phyloP scores from a whole-genome alignment of 2,113 vertebrate genomes.

The Gymnocephalus cernua region DNA sequence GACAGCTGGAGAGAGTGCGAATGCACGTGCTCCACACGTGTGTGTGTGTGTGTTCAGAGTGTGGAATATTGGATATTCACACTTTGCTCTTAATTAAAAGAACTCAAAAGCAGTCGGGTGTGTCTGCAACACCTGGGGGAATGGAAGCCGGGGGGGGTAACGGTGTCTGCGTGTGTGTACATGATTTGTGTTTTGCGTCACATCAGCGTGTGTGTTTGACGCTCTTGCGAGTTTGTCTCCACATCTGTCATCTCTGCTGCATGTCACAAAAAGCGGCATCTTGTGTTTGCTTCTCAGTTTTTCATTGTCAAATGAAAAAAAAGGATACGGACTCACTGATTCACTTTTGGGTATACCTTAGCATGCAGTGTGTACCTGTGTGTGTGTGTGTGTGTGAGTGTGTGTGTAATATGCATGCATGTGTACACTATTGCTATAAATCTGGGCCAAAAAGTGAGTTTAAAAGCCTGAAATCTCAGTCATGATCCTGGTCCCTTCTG shows the following conservation, averaged over 20 bases:
- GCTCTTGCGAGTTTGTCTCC: background rate
- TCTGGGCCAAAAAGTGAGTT: background rate
- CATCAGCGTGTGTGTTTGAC: background rate
- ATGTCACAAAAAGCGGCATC: background rate
- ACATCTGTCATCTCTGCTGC: slow-evolving; percentile 5
- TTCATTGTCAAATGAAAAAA: slow-evolving; percentile 4
- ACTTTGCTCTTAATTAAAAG: slow-evolving; percentile 69
- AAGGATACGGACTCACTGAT: no score
- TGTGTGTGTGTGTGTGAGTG: no score
- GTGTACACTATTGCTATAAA: background rate
- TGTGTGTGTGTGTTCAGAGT: slow-evolving; percentile 28
- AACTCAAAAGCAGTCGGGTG: slow-evolving; percentile 59
- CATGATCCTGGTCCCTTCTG: background rate
- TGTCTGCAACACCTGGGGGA: slow-evolving; percentile 72
- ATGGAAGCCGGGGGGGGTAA: slow-evolving; percentile 2
- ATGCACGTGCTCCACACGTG: slow-evolving; percentile 11
- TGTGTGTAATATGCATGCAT: background rate
- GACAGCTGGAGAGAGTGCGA: slow-evolving; percentile 42
- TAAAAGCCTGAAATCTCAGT: background rate
- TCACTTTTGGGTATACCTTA: background rate
- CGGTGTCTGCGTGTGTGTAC: background rate
- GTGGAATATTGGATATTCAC: slow-evolving; percentile 40
- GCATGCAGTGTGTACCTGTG: background rate
- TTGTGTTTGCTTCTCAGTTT: slow-evolving; percentile 2
- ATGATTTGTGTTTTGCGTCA: slow-evolving; percentile 1